Evolutionary conservation across 2,797 vertebrate genomes (phyloP), one percentile per base, ranked within the genome.

Genomic region (Sorex maritimensis): DNA sequence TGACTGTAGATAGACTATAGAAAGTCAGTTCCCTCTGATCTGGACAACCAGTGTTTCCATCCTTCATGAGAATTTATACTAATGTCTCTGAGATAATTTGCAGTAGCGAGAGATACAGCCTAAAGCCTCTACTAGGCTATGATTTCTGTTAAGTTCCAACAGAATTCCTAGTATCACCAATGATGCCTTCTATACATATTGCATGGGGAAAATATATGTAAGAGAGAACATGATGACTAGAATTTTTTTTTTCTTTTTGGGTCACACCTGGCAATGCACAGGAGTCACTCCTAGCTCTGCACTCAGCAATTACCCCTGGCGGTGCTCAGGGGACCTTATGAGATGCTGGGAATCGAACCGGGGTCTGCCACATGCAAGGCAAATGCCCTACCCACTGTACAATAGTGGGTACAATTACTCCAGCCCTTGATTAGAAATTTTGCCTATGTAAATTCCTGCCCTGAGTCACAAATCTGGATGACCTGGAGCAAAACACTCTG

Each of bases 91-190:
- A 80, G 68, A 82, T 2, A 28, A 77, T 83, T 61, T 61, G 58
- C 58, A 21, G 19, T 58, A 58, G 55, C 15, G 55, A 58, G 55
- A 58, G 55, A 41, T 85, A 6, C 4, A 68, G 28, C 14, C 30
- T 71, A 34, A 34, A 71, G 79, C 30, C 11, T 75, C n/a, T n/a
- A 52, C n/a, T 30, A 28, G 68, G 52, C 17, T 58, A n/a, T 13
- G 7, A 46, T 46, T 88, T 86, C 63, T 83, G 15, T 44, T 74
- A 73, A 74, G 61, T 80, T 85, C 28, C n/a, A 88, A 67, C 1
- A n/a, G 69, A 69, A 67, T 82, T 38, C 63, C 85, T 21, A 2
- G 11, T 28, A 63, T 5, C 38, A 49, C 68, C 34, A 34, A 28
- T 71, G 71, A 38, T 19, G 34, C 44, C 26, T 28, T 46, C 21